Percentiles rank a stretch among this genome's conserved stretches.
Conservation (phyloP, 2,113 vertebrate species). For the Chlamydotis undulata region DNA sequence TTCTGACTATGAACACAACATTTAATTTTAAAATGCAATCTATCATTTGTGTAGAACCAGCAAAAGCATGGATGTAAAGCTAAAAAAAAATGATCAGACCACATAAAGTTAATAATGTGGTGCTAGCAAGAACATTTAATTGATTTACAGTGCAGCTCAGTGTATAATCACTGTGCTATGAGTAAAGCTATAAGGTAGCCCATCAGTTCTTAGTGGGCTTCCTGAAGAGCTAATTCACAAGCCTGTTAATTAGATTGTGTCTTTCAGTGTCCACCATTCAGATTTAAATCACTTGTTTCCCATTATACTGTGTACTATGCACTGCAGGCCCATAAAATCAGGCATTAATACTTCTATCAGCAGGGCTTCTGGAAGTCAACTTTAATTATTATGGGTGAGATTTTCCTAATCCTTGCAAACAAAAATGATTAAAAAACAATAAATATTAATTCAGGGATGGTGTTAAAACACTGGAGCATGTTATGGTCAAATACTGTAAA, state of each 20-base stretch:
- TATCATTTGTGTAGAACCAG: neutral
- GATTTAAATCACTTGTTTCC: conserved; percentile 66
- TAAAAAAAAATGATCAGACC: neutral
- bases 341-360: conserved; percentile 69
- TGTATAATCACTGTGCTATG: neutral
- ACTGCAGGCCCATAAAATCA: conserved; percentile 47
- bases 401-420: conserved; percentile 60
- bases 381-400: conserved; percentile 71
- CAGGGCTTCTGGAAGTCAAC: conserved; percentile 55
- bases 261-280: conserved; percentile 39
- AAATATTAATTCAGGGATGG: conserved; percentile 22
- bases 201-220: neutral
- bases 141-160: conserved; percentile 45
- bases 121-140: conserved; percentile 52
- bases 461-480: conserved; percentile 15
- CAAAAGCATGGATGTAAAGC: neutral
- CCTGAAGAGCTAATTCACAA: conserved; percentile 51
- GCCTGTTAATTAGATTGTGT: conserved; percentile 65
- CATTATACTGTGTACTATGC: conserved; percentile 48
- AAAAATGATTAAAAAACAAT: conserved; percentile 62
- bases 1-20: neutral
- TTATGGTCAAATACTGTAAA: conserved; percentile 9
- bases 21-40: neutral
- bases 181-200: neutral
- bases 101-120: conserved; percentile 48